Conservation (phyloP, 2,797 vertebrate species). For the Sternotherus odoratus region DNA sequence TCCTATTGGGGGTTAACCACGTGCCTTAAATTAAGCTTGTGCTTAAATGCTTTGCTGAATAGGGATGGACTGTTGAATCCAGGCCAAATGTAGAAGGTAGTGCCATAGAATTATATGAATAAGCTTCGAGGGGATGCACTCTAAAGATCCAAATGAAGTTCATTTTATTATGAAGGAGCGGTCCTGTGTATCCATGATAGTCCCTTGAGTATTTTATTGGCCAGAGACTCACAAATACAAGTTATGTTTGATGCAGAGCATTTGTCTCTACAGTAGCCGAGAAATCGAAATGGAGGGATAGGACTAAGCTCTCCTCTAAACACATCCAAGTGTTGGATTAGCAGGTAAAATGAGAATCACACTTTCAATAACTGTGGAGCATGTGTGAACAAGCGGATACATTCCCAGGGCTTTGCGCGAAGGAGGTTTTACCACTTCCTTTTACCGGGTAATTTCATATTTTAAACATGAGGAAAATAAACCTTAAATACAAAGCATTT, state of each 20-base stretch:
- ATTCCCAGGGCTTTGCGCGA: constrained; percentile 74
- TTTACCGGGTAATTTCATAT: constrained; percentile 79
- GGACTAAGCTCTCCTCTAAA: constrained; percentile 74
- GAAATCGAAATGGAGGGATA: constrained; percentile 69
- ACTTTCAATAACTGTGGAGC: constrained; percentile 72
- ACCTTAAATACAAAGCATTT: constrained; percentile 73
- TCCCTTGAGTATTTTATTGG: neutral
- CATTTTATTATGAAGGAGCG: neutral
- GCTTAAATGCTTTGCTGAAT: neutral
- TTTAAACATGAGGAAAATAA: constrained; percentile 79
- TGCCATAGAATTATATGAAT: accelerated
- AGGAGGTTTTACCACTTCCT: constrained; percentile 78
- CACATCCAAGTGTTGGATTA: constrained; percentile 78
- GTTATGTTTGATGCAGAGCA: neutral
- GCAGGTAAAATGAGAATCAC: constrained; percentile 79
- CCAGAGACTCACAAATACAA: constrained; percentile 27
- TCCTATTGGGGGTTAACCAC: neutral
- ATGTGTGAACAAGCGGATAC: constrained; percentile 74
- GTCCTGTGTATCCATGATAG: neutral
- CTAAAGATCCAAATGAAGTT: neutral
- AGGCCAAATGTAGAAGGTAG: neutral
- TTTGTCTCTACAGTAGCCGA: constrained; percentile 67
- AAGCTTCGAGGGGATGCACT: neutral
- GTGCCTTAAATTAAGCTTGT: neutral
- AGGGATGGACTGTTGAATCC: neutral